Evolutionary conservation across 1,140 invertebrate genomes (phyloP).

Genomic region (Cyrtorhinus lividipennis): DNA sequence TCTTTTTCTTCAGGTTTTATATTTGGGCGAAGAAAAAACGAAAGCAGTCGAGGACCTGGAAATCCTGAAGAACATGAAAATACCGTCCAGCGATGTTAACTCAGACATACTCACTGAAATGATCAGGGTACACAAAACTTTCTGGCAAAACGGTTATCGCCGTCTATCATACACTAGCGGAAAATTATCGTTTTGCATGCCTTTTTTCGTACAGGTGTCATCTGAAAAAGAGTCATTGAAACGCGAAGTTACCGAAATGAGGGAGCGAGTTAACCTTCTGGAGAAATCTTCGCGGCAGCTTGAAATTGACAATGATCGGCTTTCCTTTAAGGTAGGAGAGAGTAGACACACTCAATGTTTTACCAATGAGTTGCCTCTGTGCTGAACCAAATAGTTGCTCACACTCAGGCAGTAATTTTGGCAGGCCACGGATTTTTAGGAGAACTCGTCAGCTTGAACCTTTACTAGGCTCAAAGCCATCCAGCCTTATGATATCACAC

Average conservation of each 20-base stretch:
- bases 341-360: too few species aligned
- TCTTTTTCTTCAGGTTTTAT: neutral
- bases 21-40: conserved; percentile 24
- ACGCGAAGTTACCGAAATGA: conserved; percentile 28
- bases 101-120: conserved; percentile 27
- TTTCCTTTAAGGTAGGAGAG: conserved; percentile 29
- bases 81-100: conserved; percentile 19
- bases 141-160: too few species aligned
- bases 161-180: neutral
- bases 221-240: conserved; percentile 30
- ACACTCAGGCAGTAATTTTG: too few species aligned
- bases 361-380: too few species aligned
- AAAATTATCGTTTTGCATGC: too few species aligned
- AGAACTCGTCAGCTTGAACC: too few species aligned
- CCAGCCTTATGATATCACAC: too few species aligned
- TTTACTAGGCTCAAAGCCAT: too few species aligned
- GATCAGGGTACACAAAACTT: conserved; percentile 25
- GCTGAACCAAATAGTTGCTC: too few species aligned
- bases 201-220: conserved; percentile 28
- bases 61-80: conserved; percentile 22
- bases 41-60: conserved; percentile 28
- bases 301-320: conserved; percentile 29
- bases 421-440: neutral
- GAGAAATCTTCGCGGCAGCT: conserved; percentile 29
- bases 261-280: conserved; percentile 26